Conservation (phyloP, 23 tunicate genomes). For the Halocynthia roretzi region DNA sequence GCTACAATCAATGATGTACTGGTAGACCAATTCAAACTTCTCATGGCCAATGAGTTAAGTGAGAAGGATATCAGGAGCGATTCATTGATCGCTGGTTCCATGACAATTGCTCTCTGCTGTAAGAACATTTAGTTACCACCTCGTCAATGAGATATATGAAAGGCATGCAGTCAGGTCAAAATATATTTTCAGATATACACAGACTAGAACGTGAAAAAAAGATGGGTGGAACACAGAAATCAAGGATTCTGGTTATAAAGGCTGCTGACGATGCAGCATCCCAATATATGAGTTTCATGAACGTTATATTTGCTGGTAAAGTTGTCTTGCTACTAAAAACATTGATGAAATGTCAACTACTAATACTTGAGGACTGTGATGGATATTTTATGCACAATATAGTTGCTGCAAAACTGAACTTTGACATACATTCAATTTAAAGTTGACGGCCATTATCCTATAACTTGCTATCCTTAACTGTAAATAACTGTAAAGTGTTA, state of each 20-base stretch:
- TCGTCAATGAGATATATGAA: neutral
- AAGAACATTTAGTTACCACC: neutral
- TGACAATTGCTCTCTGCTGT: slow-evolving; percentile 84
- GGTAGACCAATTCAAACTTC: slow-evolving; percentile 40
- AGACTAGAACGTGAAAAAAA: slow-evolving; percentile 23
- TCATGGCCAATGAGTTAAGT: slow-evolving; percentile 52
- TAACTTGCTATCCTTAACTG: too few relatives aligned
- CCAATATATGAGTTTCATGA: slow-evolving; percentile 95
- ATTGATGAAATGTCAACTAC: too few relatives aligned
- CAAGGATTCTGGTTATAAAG: slow-evolving; percentile 74
- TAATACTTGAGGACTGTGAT: too few relatives aligned
- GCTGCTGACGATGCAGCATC: slow-evolving; percentile 90
- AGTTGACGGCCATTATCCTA: neutral
- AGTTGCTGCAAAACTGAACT: too few relatives aligned
- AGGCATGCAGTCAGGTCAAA: neutral
- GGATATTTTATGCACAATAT: too few relatives aligned
- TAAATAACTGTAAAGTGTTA: neutral
- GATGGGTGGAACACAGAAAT: slow-evolving; percentile 24
- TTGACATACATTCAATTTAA: neutral
- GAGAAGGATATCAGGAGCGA: slow-evolving; percentile 71
- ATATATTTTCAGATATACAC: slow-evolving; percentile 52
- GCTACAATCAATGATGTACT: slow-evolving; percentile 58
- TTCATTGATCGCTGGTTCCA: slow-evolving; percentile 88
- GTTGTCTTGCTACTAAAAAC: too few relatives aligned
- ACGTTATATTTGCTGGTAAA: slow-evolving; percentile 84